Evolutionary conservation across 2,113 vertebrate genomes (phyloP).

Genomic region (Ifrita kowaldi): DNA sequence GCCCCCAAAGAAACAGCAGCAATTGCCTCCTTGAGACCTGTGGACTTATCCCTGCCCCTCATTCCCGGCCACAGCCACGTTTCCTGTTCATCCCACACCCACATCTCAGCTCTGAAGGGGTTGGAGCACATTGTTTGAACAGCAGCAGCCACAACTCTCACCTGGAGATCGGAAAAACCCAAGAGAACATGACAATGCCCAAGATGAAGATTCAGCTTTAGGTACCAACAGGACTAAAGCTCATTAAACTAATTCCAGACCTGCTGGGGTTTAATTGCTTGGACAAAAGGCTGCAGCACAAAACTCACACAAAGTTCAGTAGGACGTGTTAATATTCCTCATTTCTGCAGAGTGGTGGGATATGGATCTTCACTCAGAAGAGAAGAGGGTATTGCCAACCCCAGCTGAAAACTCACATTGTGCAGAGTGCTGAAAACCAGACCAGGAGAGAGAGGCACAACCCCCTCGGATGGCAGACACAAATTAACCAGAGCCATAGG

Average conservation of each 20-base stretch:
- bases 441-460: not conserved
- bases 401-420: not conserved
- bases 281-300: not conserved
- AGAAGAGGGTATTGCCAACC: not conserved
- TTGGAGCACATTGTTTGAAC: not conserved
- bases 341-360: not conserved
- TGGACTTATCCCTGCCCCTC: not conserved
- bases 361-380: fast-evolving
- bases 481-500: not conserved
- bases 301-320: not conserved
- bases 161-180: not conserved
- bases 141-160: too few species aligned
- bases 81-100: not conserved
- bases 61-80: fast-evolving
- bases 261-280: not conserved
- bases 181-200: not conserved
- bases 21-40: not conserved
- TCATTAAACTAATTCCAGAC: not conserved
- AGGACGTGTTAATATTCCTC: fast-evolving
- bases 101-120: not conserved
- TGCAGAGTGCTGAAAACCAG: not conserved
- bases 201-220: not conserved
- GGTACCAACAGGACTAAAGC: not conserved
- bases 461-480: not conserved
- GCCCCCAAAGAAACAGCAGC: not conserved